A percentile compares a stretch with the other conserved stretches of the same genome.
Conservation (phyloP, 2,113 vertebrate species). For the Caracal caracal region DNA sequence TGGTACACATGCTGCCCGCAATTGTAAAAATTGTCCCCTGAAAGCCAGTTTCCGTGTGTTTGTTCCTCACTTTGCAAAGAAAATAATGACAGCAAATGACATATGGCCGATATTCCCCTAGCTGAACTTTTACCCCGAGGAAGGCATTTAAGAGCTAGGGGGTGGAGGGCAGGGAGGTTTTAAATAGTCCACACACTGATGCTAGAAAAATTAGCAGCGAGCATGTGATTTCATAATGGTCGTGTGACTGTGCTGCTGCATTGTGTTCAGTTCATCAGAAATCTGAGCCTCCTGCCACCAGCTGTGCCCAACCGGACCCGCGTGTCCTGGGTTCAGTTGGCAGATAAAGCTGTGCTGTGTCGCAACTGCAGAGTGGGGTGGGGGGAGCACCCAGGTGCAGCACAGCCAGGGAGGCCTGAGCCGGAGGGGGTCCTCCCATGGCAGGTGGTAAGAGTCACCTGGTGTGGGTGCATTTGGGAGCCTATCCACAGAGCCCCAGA, state of each 20-base stretch:
- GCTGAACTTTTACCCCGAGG: conserved; percentile 78
- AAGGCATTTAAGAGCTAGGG: conserved; percentile 66
- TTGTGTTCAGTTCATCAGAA: conserved; percentile 55
- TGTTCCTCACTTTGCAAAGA: neutral
- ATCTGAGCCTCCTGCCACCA: conserved; percentile 61
- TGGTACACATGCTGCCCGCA: neutral
- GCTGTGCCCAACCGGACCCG: conserved; percentile 12
- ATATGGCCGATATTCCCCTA: conserved; percentile 58
- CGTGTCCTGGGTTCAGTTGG: conserved; percentile 40
- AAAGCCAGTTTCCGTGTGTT: neutral
- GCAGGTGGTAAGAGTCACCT: neutral
- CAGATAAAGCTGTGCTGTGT: conserved; percentile 14
- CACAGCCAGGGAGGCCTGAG: neutral
- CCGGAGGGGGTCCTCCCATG: neutral
- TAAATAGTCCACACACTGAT: conserved; percentile 81
- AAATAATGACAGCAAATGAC: conserved; percentile 56
- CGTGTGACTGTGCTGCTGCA: neutral
- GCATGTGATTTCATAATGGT: conserved; percentile 29
- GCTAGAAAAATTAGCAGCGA: conserved; percentile 71
- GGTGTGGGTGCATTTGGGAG: neutral
- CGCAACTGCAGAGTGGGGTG: neutral
- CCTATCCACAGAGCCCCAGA: neutral
- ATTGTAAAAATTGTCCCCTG: neutral
- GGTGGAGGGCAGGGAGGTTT: conserved; percentile 55
- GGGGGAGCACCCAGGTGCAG: conserved; percentile 9